Percentiles rank a stretch among this genome's conserved stretches.
Evolutionary conservation across 2,888 invertebrate genomes (phyloP).

Genomic region (Pediacus dermestoides): DNA sequence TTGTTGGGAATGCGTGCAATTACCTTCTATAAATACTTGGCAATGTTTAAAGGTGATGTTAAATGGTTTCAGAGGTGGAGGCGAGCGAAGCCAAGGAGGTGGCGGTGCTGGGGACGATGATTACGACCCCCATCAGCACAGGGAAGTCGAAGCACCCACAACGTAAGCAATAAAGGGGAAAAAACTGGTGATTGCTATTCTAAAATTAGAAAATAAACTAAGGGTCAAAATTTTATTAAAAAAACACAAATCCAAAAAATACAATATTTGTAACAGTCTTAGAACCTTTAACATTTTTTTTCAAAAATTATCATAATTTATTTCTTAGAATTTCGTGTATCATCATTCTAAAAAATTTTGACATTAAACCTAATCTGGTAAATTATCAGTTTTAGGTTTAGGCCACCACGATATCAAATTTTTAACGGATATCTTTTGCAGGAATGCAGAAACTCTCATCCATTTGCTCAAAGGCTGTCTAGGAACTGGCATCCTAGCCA

Average conservation of each 20-base stretch:
- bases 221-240: too few species aligned
- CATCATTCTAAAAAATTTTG: too few species aligned
- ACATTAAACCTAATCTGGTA: too few species aligned
- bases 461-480: constrained; percentile 87
- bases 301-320: too few species aligned
- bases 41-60: constrained; percentile 12
- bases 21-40: constrained; percentile 13
- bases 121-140: constrained; percentile 68
- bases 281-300: too few species aligned
- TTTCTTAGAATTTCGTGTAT: too few species aligned
- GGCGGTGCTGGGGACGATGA: constrained; percentile 36
- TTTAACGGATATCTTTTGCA: too few species aligned
- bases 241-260: too few species aligned
- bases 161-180: constrained; percentile 63
- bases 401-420: too few species aligned
- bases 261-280: constrained; percentile 1
- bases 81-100: constrained; percentile 15
- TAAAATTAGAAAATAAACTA: too few species aligned
- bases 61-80: constrained; percentile 16
- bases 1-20: not conserved
- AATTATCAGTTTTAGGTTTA: too few species aligned
- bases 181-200: too few species aligned
- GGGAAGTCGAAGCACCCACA: constrained; percentile 65
- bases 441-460: constrained; percentile 77
- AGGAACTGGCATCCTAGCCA: constrained; percentile 90